phyloP scores from a whole-genome alignment of 2,113 vertebrate genomes.

The Phalacrocorax carbo region DNA sequence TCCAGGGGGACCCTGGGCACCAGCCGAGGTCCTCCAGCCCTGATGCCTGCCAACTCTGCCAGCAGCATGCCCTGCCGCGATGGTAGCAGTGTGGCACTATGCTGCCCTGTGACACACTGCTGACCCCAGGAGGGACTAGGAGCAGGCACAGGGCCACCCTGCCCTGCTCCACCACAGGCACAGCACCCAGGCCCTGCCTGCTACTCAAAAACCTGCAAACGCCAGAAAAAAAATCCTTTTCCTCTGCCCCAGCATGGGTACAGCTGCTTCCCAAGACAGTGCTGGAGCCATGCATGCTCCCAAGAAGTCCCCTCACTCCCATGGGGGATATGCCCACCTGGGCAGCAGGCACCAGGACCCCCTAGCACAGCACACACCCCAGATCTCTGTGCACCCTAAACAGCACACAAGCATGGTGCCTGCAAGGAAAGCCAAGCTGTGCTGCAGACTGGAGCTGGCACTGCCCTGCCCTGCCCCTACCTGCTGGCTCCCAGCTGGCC shows the following conservation, averaged over 20 bases:
- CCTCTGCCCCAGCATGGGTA: not conserved
- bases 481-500: not conserved
- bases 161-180: not conserved
- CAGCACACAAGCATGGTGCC: not conserved
- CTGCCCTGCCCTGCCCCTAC: not conserved
- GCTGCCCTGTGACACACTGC: not conserved
- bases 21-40: not conserved
- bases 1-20: not conserved
- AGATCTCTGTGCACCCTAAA: not conserved
- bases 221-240: not conserved
- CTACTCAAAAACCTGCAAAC: not conserved
- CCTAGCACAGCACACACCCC: not conserved
- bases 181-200: rapidly evolving
- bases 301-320: not conserved
- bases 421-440: rapidly evolving
- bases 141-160: not conserved
- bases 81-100: not conserved
- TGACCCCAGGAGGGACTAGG: not conserved
- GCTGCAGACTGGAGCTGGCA: not conserved
- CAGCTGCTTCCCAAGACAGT: not conserved
- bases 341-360: not conserved
- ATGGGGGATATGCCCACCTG: no score
- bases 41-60: rapidly evolving
- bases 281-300: not conserved
- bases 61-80: not conserved